These are phyloP conservation scores for Cepaea hortensis DNA, from an alignment of 2,888 invertebrate species.

Conservation along the genomic window DNA sequence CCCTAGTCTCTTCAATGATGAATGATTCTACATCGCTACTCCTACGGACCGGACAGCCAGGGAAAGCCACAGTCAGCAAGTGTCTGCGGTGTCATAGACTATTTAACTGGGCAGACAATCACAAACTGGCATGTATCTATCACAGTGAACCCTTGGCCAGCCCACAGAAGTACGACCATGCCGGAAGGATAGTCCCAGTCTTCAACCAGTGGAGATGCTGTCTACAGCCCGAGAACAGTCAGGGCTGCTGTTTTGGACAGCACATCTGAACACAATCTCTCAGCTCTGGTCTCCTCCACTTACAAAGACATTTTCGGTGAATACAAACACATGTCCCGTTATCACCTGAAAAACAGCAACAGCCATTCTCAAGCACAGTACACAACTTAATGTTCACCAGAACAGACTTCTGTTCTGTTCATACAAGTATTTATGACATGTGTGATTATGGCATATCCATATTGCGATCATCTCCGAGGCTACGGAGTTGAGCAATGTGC, in stretches of 20 bases:
- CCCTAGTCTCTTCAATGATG: neutral
- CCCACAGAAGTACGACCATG: constrained; percentile 67
- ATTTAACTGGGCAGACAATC: constrained; percentile 70
- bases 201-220: constrained; percentile 72
- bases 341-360: no score
- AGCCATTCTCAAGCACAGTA: no score
- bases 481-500: no score
- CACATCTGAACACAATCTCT: neutral
- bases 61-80: constrained; percentile 65
- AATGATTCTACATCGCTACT: neutral
- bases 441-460: no score
- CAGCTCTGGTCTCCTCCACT: no score
- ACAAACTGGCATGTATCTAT: constrained; percentile 70
- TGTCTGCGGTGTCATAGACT: constrained; percentile 72
- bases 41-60: neutral
- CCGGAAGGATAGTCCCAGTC: constrained; percentile 67
- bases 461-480: no score
- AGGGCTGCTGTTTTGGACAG: neutral
- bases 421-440: no score
- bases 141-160: constrained; percentile 70
- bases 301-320: no score
- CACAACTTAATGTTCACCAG: no score
- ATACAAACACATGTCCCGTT: no score
- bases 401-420: no score
- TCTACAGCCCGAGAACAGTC: constrained; percentile 60